Evolutionary conservation across 2,113 vertebrate genomes (phyloP).

Genomic region (Cavia aperea): DNA sequence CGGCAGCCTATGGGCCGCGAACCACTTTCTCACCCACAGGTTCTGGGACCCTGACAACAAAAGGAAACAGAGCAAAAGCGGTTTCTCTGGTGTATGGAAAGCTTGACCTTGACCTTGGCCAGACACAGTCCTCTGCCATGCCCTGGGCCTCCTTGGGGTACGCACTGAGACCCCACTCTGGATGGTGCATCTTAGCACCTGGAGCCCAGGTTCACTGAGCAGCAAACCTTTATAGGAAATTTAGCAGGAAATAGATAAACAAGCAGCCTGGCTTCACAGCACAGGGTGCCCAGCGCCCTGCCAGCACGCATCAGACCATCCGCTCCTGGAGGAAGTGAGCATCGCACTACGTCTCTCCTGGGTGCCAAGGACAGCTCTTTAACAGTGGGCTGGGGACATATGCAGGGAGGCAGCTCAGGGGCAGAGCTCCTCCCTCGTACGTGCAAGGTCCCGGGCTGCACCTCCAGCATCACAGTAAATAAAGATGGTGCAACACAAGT

Average conservation of each 20-base stretch:
- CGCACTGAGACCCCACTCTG: neutral
- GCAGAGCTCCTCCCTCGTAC: neutral
- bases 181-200: neutral
- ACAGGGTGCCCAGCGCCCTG: neutral
- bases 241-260: neutral
- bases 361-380: neutral
- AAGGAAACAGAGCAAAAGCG: neutral
- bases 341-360: neutral
- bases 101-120: neutral
- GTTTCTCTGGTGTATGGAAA: neutral
- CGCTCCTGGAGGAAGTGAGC: no score
- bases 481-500: no score
- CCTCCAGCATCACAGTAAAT: neutral
- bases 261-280: neutral
- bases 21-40: neutral
- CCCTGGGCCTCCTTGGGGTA: neutral
- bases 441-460: neutral
- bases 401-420: neutral
- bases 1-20: neutral
- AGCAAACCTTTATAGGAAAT: neutral
- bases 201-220: neutral
- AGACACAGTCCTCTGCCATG: neutral
- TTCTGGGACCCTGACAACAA: neutral
- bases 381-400: neutral
- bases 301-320: no score